Percentiles rank a stretch among this genome's conserved stretches.
Evolutionary conservation across 2,797 vertebrate species (phyloP).

Genomic region (Carapus acus): DNA sequence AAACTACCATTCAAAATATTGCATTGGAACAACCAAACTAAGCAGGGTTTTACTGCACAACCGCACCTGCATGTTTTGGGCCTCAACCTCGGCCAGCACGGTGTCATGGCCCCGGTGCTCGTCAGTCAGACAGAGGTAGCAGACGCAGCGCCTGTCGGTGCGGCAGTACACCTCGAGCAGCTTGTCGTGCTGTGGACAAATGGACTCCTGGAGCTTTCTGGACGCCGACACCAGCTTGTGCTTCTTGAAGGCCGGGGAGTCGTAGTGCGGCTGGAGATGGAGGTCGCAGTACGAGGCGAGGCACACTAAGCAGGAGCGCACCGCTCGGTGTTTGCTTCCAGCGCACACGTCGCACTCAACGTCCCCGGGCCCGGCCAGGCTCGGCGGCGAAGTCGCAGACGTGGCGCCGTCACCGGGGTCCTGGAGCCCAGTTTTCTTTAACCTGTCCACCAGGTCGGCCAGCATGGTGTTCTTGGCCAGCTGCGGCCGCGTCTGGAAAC

Average conservation of each 20-base stretch:
- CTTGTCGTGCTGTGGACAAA: slow-evolving; percentile 79
- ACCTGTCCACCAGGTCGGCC: slow-evolving; percentile 72
- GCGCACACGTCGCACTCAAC: slow-evolving; percentile 84
- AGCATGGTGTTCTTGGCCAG: slow-evolving; percentile 73
- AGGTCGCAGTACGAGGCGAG: slow-evolving; percentile 87
- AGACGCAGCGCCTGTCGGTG: slow-evolving; percentile 78
- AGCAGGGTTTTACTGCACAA: too few relatives aligned
- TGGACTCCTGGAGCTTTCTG: slow-evolving; percentile 72
- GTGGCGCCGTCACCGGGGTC: too few relatives aligned
- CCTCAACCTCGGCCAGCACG: slow-evolving; percentile 67
- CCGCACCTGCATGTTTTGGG: slow-evolving; percentile 78
- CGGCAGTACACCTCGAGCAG: slow-evolving; percentile 87
- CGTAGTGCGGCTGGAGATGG: slow-evolving; percentile 84
- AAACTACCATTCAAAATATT: too few relatives aligned
- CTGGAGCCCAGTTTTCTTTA: slow-evolving; percentile 56
- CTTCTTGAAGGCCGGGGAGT: slow-evolving; percentile 80
- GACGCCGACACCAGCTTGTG: slow-evolving; percentile 80
- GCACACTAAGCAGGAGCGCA: slow-evolving; percentile 86
- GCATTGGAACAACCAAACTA: too few relatives aligned
- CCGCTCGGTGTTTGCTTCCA: slow-evolving; percentile 71
- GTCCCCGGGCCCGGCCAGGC: slow-evolving; percentile 43
- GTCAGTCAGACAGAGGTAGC: slow-evolving; percentile 81
- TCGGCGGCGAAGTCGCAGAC: not conserved
- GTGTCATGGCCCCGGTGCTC: slow-evolving; percentile 80
- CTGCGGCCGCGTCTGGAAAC: slow-evolving; percentile 69